Evolutionary conservation across 2,888 invertebrate species (phyloP).

Genomic region (Serrognathus titanus): DNA sequence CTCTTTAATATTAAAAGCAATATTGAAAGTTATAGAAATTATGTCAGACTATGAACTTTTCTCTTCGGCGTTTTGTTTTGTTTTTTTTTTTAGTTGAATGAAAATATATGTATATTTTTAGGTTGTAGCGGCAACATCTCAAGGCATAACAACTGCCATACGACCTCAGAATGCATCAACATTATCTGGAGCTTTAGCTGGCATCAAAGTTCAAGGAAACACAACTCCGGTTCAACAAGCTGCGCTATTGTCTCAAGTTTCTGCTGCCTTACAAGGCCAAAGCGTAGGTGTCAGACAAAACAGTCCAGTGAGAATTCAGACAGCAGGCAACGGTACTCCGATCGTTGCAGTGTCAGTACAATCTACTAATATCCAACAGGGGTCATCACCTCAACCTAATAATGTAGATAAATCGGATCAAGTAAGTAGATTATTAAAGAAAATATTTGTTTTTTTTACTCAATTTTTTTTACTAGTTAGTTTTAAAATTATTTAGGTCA

Average conservation of each 20-base stretch:
- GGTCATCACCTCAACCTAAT: constrained; percentile 29
- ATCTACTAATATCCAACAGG: constrained; percentile 34
- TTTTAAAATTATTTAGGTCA: no score
- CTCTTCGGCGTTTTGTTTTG: no score
- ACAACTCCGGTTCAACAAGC: constrained; percentile 41
- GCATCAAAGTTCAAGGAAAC: constrained; percentile 51
- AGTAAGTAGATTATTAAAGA: constrained; percentile 45
- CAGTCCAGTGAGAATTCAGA: constrained; percentile 61
- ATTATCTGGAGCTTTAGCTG: constrained; percentile 46
- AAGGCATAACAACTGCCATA: constrained; percentile 51
- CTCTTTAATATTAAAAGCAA: background rate
- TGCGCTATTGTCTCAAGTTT: constrained; percentile 54
- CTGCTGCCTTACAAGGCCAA: constrained; percentile 55
- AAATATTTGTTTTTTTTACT: constrained; percentile 12
- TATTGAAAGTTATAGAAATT: no score
- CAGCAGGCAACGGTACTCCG: constrained; percentile 52
- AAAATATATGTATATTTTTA: constrained; percentile 31
- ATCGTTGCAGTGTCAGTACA: constrained; percentile 59
- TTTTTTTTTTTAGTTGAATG: no score
- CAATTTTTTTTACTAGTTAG: no score
- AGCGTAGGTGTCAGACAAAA: constrained; percentile 49
- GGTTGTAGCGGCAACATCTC: constrained; percentile 59
- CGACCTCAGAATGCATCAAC: constrained; percentile 48
- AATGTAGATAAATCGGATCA: constrained; percentile 34
- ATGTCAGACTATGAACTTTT: no score